phyloP scores from a whole-genome alignment of 35 echinoderm and acorn worm species.

The Heliocidaris erythrogramma region DNA sequence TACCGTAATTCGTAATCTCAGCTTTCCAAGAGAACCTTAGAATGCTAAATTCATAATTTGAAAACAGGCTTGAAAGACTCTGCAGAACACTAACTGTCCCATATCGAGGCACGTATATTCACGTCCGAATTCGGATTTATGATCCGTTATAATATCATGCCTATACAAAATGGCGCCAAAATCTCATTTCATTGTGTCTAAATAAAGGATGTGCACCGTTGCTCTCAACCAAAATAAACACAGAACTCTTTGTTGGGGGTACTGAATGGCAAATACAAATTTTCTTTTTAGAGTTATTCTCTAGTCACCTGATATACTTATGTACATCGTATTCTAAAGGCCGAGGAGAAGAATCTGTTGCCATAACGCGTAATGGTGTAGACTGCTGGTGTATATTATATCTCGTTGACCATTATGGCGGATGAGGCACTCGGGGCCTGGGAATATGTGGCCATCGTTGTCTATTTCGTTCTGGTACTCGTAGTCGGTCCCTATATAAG shows the following conservation, averaged over 20 bases:
- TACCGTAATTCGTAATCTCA: too few species aligned
- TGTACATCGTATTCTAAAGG: too few species aligned
- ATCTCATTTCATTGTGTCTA: neutral
- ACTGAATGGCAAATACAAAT: neutral
- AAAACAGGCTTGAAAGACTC: too few species aligned
- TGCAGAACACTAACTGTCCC: too few species aligned
- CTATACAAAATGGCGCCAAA: neutral
- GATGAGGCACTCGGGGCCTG: neutral
- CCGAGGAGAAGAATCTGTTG: neutral
- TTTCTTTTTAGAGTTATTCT: neutral
- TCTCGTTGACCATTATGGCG: neutral
- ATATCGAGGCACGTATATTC: too few species aligned
- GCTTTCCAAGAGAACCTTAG: too few species aligned
- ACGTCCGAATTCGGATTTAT: too few species aligned
- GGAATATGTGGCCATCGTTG: conserved; percentile 54
- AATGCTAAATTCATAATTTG: too few species aligned
- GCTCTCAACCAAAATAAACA: neutral
- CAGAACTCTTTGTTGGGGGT: neutral
- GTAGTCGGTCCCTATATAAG: conserved; percentile 53
- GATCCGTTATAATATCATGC: too few species aligned
- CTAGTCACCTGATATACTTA: too few species aligned
- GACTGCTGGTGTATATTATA: neutral
- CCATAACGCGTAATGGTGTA: neutral
- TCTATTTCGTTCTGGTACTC: conserved; percentile 55
- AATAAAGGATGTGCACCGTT: neutral